Conservation (phyloP, 2,888 invertebrate species). For the Gisinianus flammeolus region DNA sequence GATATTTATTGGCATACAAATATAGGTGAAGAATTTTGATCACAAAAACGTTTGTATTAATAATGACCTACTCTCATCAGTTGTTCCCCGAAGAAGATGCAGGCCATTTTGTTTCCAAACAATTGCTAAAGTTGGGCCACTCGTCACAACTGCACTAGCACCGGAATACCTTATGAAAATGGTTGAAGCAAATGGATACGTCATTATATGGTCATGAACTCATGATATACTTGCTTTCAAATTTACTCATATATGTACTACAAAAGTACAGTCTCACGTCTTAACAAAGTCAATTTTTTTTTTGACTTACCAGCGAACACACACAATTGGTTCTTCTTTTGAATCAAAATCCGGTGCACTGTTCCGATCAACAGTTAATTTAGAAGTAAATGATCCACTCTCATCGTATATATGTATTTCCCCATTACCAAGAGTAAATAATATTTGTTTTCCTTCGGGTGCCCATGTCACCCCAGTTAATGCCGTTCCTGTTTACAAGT, state of each 20-base stretch:
- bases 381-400: conserved; percentile 72
- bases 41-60: too few species aligned
- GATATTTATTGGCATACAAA: too few species aligned
- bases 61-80: conserved; percentile 34
- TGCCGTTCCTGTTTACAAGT: conserved; percentile 69
- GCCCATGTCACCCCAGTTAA: conserved; percentile 94
- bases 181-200: too few species aligned
- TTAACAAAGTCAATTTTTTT: too few species aligned
- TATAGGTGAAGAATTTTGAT: too few species aligned
- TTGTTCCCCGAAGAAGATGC: conserved; percentile 25
- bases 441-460: conserved; percentile 85
- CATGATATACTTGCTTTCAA: too few species aligned
- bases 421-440: conserved; percentile 89
- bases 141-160: background rate
- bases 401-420: conserved; percentile 95
- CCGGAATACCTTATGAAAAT: conserved; percentile 49
- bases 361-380: conserved; percentile 41
- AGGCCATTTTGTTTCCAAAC: conserved; percentile 47
- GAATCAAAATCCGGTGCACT: conserved; percentile 46
- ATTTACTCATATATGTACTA: too few species aligned
- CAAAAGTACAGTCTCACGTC: too few species aligned
- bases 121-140: conserved; percentile 45
- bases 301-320: conserved; percentile 56
- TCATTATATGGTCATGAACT: too few species aligned
- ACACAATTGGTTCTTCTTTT: conserved; percentile 52